Evolutionary conservation across 2,888 invertebrate species (phyloP), one percentile per base, ranked within the genome.

Genomic region (Sinopyrophorus schimmeli): DNA sequence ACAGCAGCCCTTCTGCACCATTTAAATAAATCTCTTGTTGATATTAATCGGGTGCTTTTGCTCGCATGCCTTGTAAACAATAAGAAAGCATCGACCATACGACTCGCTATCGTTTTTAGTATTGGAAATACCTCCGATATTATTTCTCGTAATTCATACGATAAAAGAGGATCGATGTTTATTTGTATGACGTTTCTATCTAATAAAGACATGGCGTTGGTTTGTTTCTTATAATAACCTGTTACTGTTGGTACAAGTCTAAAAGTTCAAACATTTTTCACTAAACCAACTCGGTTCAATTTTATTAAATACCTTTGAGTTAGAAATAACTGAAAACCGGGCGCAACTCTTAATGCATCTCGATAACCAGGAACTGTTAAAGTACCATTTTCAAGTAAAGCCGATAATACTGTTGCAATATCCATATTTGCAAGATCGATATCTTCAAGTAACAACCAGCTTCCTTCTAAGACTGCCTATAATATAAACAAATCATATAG

Each of bases 381-480:
- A 11, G 82, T 82, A 48, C 86, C 82, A 41, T 89, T 86, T 74
- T 97, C 94, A 23, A 96, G 74, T 2, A 98, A 77, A 30, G 90
- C 89, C 55, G 89, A 83, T 6, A 98, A 72, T 7, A 94, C 83
- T 0, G 95, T 90, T 0, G 92, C 86, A 0, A 98, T 92, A 71
- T 99, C 99, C 66, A 90, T 82, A 1, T 93, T 90, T 1, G 96
- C 97, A 51, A 86, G 84, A 70, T 99, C 97, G 32, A 99, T 84
- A 69, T 99, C 99, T 77, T 99, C 98, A 51, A 99, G 74, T 2
- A 99, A 76, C 15, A 99, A 73, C 96, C 98, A 98, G 64, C 87
- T 82, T 0, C 94, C 94, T 63, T 86, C 80, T 65, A 83, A 78
- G 3, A 92, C 89, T 35, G 92, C 92, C 82, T 87, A 26, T 38